Evolutionary conservation across 2,113 vertebrate genomes (phyloP).

Genomic region (Pholis gunnellus): DNA sequence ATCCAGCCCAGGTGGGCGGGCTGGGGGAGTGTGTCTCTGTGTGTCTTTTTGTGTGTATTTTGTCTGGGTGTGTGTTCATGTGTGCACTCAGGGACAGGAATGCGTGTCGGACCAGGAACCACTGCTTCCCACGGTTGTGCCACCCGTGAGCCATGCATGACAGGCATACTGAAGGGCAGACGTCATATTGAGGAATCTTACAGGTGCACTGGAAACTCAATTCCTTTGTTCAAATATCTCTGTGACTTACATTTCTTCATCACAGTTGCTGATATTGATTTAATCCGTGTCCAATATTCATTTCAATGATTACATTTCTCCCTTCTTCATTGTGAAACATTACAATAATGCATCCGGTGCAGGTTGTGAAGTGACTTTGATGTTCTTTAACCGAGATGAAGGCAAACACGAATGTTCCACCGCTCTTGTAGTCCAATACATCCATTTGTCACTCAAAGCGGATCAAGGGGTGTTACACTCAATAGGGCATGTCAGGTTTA

Average conservation of each 20-base stretch:
- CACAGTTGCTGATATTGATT: neutral
- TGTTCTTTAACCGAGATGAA: slow-evolving; percentile 1
- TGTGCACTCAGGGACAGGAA: slow-evolving; percentile 74
- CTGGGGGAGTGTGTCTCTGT: slow-evolving; percentile 67
- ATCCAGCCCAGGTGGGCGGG: slow-evolving; percentile 80
- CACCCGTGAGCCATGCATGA: slow-evolving; percentile 71
- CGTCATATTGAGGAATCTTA: slow-evolving; percentile 62
- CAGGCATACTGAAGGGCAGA: slow-evolving; percentile 60
- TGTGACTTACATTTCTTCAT: neutral
- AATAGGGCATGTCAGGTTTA: slow-evolving; percentile 47
- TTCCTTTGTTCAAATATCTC: slow-evolving; percentile 31
- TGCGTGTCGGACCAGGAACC: slow-evolving; percentile 78
- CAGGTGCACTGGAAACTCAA: slow-evolving; percentile 71
- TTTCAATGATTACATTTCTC: neutral
- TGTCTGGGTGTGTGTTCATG: slow-evolving; percentile 66
- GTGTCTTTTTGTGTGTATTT: slow-evolving; percentile 42
- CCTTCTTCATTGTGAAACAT: neutral
- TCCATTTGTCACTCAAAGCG: slow-evolving; percentile 40
- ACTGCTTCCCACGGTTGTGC: slow-evolving; percentile 81
- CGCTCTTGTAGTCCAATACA: slow-evolving; percentile 6
- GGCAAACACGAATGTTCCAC: slow-evolving; percentile 4
- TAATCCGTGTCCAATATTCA: neutral
- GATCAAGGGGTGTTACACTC: slow-evolving; percentile 54
- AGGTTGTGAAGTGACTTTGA: slow-evolving; percentile 26
- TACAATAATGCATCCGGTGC: slow-evolving; percentile 3